A percentile compares a stretch with the other conserved stretches of the same genome.
Conservation (phyloP, 2,113 vertebrate genomes). For the Gopherus evgoodei region DNA sequence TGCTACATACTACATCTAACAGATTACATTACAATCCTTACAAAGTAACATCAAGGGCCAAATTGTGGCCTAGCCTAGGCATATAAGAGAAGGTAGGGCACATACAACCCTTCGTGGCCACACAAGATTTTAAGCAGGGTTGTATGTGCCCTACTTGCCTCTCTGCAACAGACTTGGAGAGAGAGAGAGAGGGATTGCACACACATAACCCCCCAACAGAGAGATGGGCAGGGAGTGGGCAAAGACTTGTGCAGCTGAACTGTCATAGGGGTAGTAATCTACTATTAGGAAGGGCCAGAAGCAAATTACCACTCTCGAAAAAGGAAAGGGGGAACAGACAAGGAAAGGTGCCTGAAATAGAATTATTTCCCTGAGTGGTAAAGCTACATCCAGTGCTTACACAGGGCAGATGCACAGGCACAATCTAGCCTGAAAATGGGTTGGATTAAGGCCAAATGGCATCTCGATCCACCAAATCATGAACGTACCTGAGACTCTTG, state of each 20-base stretch:
- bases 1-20: not conserved
- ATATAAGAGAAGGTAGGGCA: not conserved
- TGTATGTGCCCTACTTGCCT: accelerated
- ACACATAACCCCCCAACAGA: not conserved
- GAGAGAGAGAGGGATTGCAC: not conserved
- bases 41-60: not conserved
- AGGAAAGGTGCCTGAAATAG: accelerated
- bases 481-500: accelerated
- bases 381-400: accelerated
- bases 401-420: not conserved
- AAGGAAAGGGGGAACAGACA: not conserved
- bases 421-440: not conserved
- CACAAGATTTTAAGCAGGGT: too few species aligned
- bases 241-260: not conserved
- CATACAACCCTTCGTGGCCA: not conserved
- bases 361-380: accelerated
- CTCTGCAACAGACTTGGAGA: not conserved
- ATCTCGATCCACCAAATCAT: not conserved
- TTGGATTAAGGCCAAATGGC: not conserved
- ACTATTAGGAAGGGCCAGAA: not conserved
- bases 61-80: accelerated
- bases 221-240: not conserved
- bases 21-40: not conserved
- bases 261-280: not conserved
- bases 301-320: not conserved